These are phyloP conservation scores for Rhineura floridana DNA, from an alignment of 2,113 vertebrate genomes.

Conservation along the genomic window DNA sequence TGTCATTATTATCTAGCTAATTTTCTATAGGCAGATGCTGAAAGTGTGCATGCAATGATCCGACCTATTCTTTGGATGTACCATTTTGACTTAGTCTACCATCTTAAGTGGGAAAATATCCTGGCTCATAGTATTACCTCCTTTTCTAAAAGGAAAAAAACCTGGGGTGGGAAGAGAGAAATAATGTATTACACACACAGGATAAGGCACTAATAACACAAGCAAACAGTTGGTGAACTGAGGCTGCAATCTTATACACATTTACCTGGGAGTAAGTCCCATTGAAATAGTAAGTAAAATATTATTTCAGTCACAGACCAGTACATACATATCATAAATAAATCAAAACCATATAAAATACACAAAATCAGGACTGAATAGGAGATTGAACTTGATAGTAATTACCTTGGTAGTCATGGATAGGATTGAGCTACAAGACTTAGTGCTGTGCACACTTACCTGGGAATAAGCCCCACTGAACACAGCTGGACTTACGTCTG, in stretches of 20 bases:
- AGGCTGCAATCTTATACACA: neutral
- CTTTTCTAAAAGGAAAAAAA: constrained; percentile 1
- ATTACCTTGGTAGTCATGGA: neutral
- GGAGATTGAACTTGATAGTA: neutral
- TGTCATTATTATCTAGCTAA: neutral
- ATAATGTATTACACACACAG: neutral
- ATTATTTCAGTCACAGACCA: too few species aligned
- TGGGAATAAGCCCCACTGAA: neutral
- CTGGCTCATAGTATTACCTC: neutral
- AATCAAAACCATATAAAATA: too few species aligned
- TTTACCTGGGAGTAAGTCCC: neutral
- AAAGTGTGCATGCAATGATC: neutral
- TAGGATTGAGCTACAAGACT: neutral
- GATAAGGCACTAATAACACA: neutral
- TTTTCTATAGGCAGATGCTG: neutral
- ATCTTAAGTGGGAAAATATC: neutral
- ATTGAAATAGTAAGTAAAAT: too few species aligned
- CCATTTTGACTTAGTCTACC: neutral
- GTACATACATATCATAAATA: too few species aligned
- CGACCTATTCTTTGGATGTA: neutral
- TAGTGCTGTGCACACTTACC: neutral
- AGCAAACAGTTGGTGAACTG: neutral
- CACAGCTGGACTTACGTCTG: neutral
- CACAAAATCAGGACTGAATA: too few species aligned
- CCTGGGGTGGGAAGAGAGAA: neutral